phyloP scores from a whole-genome alignment of 2,888 invertebrate genomes.

The Lysandra bellargus region DNA sequence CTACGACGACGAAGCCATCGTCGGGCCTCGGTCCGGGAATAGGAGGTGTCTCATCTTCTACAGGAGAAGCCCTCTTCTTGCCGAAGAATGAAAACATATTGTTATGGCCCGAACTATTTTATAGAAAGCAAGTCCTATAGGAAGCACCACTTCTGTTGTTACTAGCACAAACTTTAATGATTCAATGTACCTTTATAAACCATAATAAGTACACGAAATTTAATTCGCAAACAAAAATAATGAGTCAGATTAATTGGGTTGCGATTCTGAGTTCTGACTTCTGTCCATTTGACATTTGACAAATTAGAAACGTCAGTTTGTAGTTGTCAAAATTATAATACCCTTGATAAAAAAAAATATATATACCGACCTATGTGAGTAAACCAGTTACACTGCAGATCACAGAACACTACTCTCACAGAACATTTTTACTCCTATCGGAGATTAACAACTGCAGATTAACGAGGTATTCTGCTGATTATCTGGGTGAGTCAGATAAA shows the following conservation, averaged over 20 bases:
- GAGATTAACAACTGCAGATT: no score
- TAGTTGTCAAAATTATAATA: no score
- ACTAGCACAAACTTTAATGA: neutral
- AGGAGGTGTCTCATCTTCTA: slow-evolving; percentile 69
- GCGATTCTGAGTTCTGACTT: no score
- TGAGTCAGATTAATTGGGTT: neutral
- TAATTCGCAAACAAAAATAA: neutral
- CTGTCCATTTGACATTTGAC: no score
- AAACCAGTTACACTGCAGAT: no score
- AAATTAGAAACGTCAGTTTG: no score
- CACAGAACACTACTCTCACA: no score
- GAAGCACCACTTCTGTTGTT: neutral
- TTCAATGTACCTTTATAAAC: neutral
- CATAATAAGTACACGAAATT: neutral
- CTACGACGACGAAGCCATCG: slow-evolving; percentile 68
- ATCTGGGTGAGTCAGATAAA: no score
- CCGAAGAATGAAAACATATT: slow-evolving; percentile 76
- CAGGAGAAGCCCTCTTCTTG: slow-evolving; percentile 70
- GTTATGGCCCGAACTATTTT: neutral
- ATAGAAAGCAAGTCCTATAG: neutral
- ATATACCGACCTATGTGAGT: no score
- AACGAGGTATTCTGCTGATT: no score
- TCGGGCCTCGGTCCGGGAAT: slow-evolving; percentile 69
- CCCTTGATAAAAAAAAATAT: no score
- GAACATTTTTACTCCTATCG: no score